phyloP scores from a whole-genome alignment of 1,140 invertebrate species.

The Chironomus striatipennis region DNA sequence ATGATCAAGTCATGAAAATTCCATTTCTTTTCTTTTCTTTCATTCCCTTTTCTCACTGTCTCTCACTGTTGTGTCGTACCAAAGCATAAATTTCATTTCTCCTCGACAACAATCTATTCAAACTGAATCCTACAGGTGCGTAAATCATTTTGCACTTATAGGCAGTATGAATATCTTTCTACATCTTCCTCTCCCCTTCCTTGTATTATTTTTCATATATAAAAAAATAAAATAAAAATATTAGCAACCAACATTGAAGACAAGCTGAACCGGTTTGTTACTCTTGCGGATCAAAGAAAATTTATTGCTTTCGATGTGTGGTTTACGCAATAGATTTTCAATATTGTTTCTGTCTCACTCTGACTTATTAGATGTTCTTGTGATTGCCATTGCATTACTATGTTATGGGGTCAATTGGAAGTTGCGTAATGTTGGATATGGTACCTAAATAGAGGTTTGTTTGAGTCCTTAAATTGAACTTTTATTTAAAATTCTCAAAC shows the following conservation, averaged over 20 bases:
- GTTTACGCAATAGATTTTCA: conserved; percentile 13
- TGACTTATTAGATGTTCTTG: too few species aligned
- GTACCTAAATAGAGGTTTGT: too few species aligned
- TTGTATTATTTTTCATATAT: background rate
- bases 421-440: too few species aligned
- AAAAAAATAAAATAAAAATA: background rate
- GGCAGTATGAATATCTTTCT: background rate
- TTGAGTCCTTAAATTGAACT: too few species aligned
- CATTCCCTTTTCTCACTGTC: too few species aligned
- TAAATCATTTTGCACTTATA: conserved; percentile 19
- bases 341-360: background rate
- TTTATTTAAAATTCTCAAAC: too few species aligned
- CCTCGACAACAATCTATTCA: background rate
- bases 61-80: too few species aligned
- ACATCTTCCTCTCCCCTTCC: background rate
- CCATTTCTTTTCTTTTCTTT: too few species aligned
- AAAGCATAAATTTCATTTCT: background rate
- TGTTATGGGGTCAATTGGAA: too few species aligned
- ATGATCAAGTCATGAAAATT: too few species aligned
- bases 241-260: background rate
- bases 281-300: conserved; percentile 4
- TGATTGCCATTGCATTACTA: too few species aligned
- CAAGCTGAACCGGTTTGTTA: background rate
- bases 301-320: conserved; percentile 13
- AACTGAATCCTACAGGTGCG: conserved; percentile 9